These are phyloP conservation scores for Dolichopus griseipennis DNA, from an alignment of 2,888 invertebrate genomes.

Conservation along the genomic window DNA sequence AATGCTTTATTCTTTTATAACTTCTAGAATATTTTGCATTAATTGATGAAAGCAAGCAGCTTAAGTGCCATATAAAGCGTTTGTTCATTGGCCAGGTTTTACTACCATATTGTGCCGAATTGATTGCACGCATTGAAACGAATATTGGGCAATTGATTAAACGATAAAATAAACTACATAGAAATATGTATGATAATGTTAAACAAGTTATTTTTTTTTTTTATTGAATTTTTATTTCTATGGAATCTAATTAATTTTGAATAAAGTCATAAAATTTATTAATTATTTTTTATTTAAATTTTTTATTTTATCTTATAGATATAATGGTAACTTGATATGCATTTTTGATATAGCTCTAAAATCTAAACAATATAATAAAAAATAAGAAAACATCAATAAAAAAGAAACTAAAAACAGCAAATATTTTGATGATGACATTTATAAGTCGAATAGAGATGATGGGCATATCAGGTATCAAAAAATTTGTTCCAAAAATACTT, in stretches of 20 bases:
- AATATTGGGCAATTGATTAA: no score
- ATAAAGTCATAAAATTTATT: neutral
- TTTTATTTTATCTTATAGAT: no score
- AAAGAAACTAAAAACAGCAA: neutral
- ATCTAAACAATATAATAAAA: neutral
- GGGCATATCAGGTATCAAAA: neutral
- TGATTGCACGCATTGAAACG: no score
- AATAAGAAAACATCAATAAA: neutral
- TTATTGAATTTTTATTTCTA: neutral
- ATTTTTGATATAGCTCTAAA: neutral
- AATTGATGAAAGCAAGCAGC: no score
- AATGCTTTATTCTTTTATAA: no score
- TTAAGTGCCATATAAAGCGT: no score
- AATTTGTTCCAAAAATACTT: neutral
- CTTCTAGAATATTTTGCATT: no score
- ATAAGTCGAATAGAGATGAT: neutral
- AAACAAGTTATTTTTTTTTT: no score
- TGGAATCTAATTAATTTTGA: neutral
- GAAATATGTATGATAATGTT: no score
- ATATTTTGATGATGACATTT: constrained; percentile 6
- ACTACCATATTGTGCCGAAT: no score
- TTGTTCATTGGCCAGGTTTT: no score
- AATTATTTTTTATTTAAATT: neutral
- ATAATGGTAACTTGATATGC: neutral
- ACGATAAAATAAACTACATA: no score